Evolutionary conservation across 2,888 invertebrate genomes (phyloP), one percentile per base, ranked within the genome.

Genomic region (Anthoptus insignis): DNA sequence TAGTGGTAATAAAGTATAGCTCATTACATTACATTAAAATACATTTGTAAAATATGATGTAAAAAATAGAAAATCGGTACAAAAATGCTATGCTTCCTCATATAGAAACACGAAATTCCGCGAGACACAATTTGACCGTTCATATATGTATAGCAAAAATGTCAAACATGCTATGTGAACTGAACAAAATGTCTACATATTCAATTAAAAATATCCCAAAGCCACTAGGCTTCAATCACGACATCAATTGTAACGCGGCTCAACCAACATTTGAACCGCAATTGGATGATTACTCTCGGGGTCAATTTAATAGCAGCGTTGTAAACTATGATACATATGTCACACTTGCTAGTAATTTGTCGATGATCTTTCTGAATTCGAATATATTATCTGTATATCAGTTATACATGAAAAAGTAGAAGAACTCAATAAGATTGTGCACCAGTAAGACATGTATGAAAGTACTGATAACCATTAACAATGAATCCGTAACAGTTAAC

Each of bases 211-310:
- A 32, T 14, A 27, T 45, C n/a, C 13, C 21, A 24, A 37, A 53
- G 19, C 24, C 45, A 45, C 32, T 34, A n/a, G 13, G n/a, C 45
- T 65, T 67, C 65, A 71, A 73, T 71, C 73, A 68, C 65, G 37
- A 61, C 66, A 56, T 49, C 60, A 65, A 63, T 50, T 50, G 32
- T 45, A 53, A 37, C 27, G 39, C 53, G 59, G 21, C 49, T 21
- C 21, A 32, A 45, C 47, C 45, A 45, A 13, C 24, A 24, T 39
- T 57, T 53, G 16, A 52, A 49, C 60, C 63, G 49, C 66, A 78
- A 80, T 79, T 80, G 79, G 65, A 76, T 75, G 77, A 80, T 80
- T 77, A 72, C 74, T 63, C 70, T 21, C 69, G 76, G 76, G 79
- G 77, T 79, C 79, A 77, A 71, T 59, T 68, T 80, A 79, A 80